Conservation (phyloP, 2,888 invertebrate genomes). For the Pteria penguin region DNA sequence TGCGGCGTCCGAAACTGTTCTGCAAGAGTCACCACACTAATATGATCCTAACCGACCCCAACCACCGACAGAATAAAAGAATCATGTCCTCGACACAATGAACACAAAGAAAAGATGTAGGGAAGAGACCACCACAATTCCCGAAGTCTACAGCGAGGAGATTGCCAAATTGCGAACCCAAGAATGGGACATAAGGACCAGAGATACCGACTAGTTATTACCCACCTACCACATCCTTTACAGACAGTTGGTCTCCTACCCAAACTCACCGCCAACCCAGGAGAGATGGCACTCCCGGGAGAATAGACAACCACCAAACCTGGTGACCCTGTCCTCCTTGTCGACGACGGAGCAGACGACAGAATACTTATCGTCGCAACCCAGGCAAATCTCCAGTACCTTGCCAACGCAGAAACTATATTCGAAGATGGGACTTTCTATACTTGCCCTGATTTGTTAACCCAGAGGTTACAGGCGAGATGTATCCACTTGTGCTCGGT, state of each 20-base stretch:
- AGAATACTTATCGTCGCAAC: not conserved
- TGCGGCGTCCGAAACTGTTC: too few relatives aligned
- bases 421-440: conserved; percentile 4
- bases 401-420: not conserved
- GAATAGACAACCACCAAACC: not conserved
- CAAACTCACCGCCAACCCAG: not conserved
- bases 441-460: not conserved
- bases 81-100: not conserved
- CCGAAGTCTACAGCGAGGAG: not conserved
- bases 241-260: not conserved
- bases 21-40: too few relatives aligned
- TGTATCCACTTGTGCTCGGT: not conserved
- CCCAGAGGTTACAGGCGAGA: not conserved
- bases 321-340: not conserved
- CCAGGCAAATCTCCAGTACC: not conserved
- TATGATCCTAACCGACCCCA: too few relatives aligned
- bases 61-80: not conserved
- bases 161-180: too few relatives aligned
- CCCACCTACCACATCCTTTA: not conserved
- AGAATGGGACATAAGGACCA: too few relatives aligned
- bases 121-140: not conserved
- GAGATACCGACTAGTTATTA: not conserved
- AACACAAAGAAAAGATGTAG: not conserved
- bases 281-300: not conserved
- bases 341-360: not conserved